Percentiles rank a stretch among this genome's conserved stretches.
phyloP scores from a whole-genome alignment of 2,888 invertebrate species.

The Dynastes maya region DNA sequence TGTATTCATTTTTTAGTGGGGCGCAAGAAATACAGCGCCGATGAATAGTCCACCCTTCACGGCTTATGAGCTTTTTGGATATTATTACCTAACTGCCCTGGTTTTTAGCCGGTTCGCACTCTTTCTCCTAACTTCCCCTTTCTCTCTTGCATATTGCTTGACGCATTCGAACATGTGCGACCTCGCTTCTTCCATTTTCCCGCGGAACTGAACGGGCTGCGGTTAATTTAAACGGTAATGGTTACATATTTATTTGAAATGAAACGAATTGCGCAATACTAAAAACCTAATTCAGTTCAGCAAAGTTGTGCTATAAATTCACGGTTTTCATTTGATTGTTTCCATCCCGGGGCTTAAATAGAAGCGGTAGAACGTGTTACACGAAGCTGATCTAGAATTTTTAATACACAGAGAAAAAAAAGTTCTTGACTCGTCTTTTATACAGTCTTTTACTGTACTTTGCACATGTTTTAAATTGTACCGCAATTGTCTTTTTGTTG shows the following conservation, averaged over 20 bases:
- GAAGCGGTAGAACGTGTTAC: not conserved
- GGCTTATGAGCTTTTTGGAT: not conserved
- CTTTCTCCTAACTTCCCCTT: not conserved
- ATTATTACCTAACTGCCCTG: conserved; percentile 8
- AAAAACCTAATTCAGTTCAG: conserved; percentile 37
- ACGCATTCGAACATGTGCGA: conserved; percentile 5
- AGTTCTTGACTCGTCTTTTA: too few relatives aligned
- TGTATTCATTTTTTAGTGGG: conserved; percentile 31
- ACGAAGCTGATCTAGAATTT: not conserved
- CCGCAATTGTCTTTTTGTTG: too few relatives aligned
- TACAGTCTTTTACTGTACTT: too few relatives aligned
- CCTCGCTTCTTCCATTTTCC: conserved; percentile 25
- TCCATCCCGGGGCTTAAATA: conserved; percentile 28
- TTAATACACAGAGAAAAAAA: too few relatives aligned
- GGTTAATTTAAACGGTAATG: conserved; percentile 35
- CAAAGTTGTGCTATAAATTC: conserved; percentile 32
- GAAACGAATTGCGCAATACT: conserved; percentile 35
- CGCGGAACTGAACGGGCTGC: conserved; percentile 17
- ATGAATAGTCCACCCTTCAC: conserved; percentile 12
- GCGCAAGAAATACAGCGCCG: conserved; percentile 18
- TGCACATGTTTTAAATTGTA: too few relatives aligned
- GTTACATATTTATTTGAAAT: conserved; percentile 40
- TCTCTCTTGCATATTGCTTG: not conserved
- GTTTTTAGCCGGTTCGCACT: conserved; percentile 2
- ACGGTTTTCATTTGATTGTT: conserved; percentile 33